These are phyloP conservation scores for Vanessa tameamea DNA, from an alignment of 1,140 invertebrate genomes.

Conservation along the genomic window DNA sequence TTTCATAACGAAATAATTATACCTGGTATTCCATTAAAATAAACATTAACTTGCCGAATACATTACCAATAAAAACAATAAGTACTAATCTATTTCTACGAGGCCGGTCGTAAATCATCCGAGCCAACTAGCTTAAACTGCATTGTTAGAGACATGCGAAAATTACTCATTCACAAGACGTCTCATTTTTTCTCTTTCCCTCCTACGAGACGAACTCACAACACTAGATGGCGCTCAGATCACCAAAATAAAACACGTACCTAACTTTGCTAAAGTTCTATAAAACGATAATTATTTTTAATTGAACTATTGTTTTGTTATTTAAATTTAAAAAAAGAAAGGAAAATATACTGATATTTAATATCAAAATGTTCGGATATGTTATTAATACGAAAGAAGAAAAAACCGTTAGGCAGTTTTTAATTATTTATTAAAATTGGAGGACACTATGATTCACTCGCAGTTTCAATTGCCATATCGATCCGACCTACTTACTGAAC, in stretches of 20 bases:
- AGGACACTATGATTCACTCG: neutral
- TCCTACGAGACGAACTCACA: neutral
- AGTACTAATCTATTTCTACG: neutral
- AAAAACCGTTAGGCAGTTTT: neutral
- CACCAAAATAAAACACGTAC: neutral
- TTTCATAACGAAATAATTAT: slow-evolving; percentile 4
- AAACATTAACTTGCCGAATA: neutral
- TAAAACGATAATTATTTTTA: too few relatives aligned
- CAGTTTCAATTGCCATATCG: slow-evolving; percentile 8
- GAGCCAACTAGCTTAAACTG: slow-evolving; percentile 6
- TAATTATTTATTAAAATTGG: neutral
- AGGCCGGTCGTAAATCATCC: slow-evolving; percentile 9
- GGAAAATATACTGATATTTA: too few relatives aligned
- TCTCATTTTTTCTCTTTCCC: slow-evolving; percentile 4
- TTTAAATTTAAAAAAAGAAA: too few relatives aligned
- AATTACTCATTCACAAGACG: neutral
- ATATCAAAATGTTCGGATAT: too few relatives aligned
- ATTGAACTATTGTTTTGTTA: too few relatives aligned
- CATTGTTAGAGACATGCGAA: neutral
- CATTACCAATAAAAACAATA: neutral
- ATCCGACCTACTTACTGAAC: slow-evolving; percentile 24
- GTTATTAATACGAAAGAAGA: too few relatives aligned
- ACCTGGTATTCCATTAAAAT: neutral
- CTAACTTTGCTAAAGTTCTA: too few relatives aligned
- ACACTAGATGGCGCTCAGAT: neutral